Percentiles rank a stretch among this genome's conserved stretches.
Evolutionary conservation across 2,797 vertebrate genomes (phyloP).

Genomic region (Sciaenops ocellatus): DNA sequence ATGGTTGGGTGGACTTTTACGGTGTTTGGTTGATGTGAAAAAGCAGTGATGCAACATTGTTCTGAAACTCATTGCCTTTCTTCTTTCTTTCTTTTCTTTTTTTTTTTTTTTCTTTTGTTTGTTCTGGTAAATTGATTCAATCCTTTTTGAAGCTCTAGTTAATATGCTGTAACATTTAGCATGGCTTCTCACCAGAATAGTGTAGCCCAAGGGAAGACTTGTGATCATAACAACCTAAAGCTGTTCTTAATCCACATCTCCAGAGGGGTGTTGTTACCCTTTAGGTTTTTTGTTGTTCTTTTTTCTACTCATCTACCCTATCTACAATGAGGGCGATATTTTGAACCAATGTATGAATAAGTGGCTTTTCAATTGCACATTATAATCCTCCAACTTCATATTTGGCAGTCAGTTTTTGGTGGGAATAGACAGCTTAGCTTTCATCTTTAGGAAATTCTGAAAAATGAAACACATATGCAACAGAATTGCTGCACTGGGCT

Average conservation of each 20-base stretch:
- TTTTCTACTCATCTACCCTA: constrained; percentile 83
- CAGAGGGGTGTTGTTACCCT: constrained; percentile 88
- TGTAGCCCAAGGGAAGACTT: constrained; percentile 91
- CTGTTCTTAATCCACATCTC: constrained; percentile 91
- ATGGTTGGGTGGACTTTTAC: constrained; percentile 93
- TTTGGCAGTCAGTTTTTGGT: constrained; percentile 91
- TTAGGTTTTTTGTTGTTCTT: constrained; percentile 72
- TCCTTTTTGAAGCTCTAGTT: constrained; percentile 97
- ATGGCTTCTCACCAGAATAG: constrained; percentile 99
- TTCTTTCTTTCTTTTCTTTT: constrained; percentile 86
- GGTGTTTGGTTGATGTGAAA: constrained; percentile 97
- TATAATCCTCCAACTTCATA: constrained; percentile 91
- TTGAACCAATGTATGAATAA: constrained; percentile 91
- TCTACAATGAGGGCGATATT: constrained; percentile 89
- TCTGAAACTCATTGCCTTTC: constrained; percentile 98
- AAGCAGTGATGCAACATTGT: constrained; percentile 97
- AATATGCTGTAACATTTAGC: constrained; percentile 99
- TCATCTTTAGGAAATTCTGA: constrained; percentile 93
- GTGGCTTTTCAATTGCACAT: constrained; percentile 95
- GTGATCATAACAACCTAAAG: constrained; percentile 88
- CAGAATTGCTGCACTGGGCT: constrained; percentile 93
- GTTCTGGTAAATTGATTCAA: constrained; percentile 94
- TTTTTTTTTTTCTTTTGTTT: constrained; percentile 86
- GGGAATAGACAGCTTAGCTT: constrained; percentile 91
- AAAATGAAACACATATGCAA: constrained; percentile 93